Percentiles rank a stretch among this genome's conserved stretches.
These are phyloP conservation scores for Tragelaphus eurycerus DNA, from an alignment of 2,797 vertebrate genomes.

Conservation along the genomic window DNA sequence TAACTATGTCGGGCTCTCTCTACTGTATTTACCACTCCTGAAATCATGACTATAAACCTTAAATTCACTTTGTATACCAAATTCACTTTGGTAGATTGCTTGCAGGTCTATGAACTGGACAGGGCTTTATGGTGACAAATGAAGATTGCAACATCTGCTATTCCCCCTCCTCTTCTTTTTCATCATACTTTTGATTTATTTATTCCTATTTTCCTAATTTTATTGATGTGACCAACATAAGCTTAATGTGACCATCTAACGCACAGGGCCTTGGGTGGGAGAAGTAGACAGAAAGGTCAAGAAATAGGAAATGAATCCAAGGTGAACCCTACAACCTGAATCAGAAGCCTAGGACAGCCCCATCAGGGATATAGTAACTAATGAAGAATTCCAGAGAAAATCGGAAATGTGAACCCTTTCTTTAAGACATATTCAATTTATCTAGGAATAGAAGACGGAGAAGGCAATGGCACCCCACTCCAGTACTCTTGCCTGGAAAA, in stretches of 20 bases:
- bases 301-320: background rate
- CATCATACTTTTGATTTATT: background rate
- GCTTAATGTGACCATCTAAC: background rate
- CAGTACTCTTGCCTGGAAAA: too few species aligned
- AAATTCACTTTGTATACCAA: background rate
- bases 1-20: background rate
- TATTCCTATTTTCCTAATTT: background rate
- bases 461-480: too few species aligned
- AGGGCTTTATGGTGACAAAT: background rate
- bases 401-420: background rate
- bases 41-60: background rate
- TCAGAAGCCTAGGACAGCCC: background rate
- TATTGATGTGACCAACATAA: background rate
- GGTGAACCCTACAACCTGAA: background rate
- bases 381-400: background rate
- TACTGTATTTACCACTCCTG: background rate
- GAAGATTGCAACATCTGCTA: background rate
- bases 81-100: background rate
- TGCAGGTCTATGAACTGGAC: background rate
- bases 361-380: background rate
- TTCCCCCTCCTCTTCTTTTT: background rate
- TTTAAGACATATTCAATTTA: background rate
- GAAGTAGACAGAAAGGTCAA: background rate
- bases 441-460: background rate
- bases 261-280: background rate